Percentiles rank a stretch among this genome's conserved stretches.
phyloP scores from a whole-genome alignment of 2,113 vertebrate genomes.

The Sclerurus mexicanus region DNA sequence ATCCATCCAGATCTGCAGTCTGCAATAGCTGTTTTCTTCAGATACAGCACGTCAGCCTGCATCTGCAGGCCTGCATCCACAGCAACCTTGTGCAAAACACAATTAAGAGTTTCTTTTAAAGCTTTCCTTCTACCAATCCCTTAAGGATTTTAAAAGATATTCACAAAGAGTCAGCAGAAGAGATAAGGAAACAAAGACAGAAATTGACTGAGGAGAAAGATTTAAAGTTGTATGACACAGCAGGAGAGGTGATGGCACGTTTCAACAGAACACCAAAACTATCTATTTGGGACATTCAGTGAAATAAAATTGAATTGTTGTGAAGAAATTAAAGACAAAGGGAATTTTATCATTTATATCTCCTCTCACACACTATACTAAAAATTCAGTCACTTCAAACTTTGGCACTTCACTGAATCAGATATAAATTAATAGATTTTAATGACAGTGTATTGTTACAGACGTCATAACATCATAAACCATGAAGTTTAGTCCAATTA shows the following conservation, averaged over 20 bases:
- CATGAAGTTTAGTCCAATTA: neutral
- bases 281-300: neutral
- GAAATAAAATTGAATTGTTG: neutral
- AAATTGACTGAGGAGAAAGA: neutral
- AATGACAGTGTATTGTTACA: neutral
- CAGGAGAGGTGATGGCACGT: neutral
- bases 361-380: neutral
- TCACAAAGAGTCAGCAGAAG: neutral
- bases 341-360: neutral
- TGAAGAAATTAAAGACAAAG: neutral
- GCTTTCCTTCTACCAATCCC: neutral
- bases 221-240: neutral
- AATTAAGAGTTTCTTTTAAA: neutral
- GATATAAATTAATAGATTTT: neutral
- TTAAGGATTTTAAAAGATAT: neutral
- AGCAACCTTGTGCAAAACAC: neutral
- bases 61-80: neutral
- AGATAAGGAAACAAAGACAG: neutral
- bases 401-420: neutral
- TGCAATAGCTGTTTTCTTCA: neutral
- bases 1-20: neutral
- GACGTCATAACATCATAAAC: neutral
- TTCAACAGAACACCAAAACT: neutral
- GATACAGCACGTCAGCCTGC: accelerated
- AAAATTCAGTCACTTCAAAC: neutral